Evolutionary conservation across 1,140 invertebrate genomes (phyloP).

Genomic region (Lordiphosa clarofinis): DNA sequence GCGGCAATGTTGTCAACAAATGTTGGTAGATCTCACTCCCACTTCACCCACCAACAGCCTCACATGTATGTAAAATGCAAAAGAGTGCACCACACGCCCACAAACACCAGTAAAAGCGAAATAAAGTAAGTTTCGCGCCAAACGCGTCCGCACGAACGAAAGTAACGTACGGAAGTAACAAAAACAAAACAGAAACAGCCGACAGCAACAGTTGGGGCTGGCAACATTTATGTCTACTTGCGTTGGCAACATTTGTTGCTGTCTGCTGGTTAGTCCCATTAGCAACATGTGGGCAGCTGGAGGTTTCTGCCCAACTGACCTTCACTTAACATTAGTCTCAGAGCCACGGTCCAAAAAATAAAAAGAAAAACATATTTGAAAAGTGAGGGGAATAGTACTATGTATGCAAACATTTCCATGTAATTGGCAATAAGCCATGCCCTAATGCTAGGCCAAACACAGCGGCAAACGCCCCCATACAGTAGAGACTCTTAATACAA

Average conservation of each 20-base stretch:
- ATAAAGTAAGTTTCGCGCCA: conserved; percentile 13
- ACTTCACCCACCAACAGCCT: no score
- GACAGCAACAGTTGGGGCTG: conserved; percentile 15
- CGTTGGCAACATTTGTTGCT: conserved; percentile 1
- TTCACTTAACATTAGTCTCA: conserved; percentile 48
- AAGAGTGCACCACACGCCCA: conserved; percentile 10
- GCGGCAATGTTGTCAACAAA: conserved; percentile 8
- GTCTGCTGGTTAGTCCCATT: conserved; percentile 12
- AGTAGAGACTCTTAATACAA: conserved; percentile 11
- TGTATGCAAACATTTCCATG: conserved; percentile 58
- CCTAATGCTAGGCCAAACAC: conserved; percentile 44
- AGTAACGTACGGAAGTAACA: conserved; percentile 34
- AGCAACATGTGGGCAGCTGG: conserved; percentile 31
- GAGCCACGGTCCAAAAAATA: conserved; percentile 27
- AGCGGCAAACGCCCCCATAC: conserved; percentile 16
- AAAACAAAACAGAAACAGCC: conserved; percentile 24
- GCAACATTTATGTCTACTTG: conserved; percentile 6
- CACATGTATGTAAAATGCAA: conserved; percentile 9
- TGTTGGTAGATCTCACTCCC: background rate
- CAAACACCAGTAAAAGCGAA: background rate
- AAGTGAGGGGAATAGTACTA: conserved; percentile 9
- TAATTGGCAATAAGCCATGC: conserved; percentile 46
- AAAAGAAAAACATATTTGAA: conserved; percentile 5
- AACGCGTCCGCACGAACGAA: conserved; percentile 44
- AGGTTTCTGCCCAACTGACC: conserved; percentile 37